These are phyloP conservation scores for Trachymyrmex septentrionalis DNA, from an alignment of 1,140 invertebrate genomes.

Conservation along the genomic window DNA sequence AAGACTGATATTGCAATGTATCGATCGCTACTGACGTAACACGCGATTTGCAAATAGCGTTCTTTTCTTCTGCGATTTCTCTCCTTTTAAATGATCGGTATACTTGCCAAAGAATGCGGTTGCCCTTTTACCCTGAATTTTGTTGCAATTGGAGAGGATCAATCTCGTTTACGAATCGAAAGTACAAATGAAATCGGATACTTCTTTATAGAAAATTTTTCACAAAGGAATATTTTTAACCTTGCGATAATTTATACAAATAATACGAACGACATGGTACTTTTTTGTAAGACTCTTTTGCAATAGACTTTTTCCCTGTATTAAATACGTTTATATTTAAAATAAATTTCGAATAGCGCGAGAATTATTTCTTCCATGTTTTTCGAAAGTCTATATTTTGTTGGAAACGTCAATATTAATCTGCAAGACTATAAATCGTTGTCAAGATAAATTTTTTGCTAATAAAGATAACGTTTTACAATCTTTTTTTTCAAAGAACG, in stretches of 20 bases:
- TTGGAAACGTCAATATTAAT: neutral
- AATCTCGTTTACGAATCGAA: neutral
- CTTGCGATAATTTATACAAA: neutral
- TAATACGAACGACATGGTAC: neutral
- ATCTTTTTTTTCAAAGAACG: neutral
- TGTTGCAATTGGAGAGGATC: neutral
- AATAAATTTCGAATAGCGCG: neutral
- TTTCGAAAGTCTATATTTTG: neutral
- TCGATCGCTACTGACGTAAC: conserved; percentile 20
- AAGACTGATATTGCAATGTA: neutral
- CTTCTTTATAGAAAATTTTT: neutral
- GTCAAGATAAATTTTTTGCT: neutral
- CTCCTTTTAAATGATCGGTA: neutral
- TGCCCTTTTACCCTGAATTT: conserved; percentile 19
- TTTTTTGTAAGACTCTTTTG: neutral
- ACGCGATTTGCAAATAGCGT: conserved; percentile 21
- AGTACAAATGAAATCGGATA: neutral
- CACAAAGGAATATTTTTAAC: neutral
- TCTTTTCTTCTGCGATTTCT: neutral
- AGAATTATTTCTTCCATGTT: neutral
- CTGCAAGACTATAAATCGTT: neutral
- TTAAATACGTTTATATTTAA: neutral
- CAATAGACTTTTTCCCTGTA: neutral
- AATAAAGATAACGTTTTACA: neutral
- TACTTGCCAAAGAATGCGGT: neutral